Base-by-base conservation (phyloP, 2,113 vertebrate species). In the Trogon surrucura region DNA sequence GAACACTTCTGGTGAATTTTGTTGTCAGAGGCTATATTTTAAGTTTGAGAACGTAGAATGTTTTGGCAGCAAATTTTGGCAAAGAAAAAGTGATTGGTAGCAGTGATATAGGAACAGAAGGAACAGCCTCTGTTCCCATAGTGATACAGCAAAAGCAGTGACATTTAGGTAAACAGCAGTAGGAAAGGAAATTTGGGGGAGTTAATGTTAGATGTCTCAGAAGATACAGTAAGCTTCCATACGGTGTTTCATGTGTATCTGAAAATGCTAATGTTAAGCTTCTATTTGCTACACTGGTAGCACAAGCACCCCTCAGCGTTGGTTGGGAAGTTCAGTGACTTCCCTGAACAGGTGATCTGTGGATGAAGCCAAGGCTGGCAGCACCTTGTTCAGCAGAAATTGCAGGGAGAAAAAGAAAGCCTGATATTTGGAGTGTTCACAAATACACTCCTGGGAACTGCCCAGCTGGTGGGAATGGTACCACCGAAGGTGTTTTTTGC, bases 151-250 rank as follows among this genome's bases (percentile, higher is more conserved):
- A 89, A 71, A 94, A 95, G 74, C 93, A 79, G 69, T 93, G 92
- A 95, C 92, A 91, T 85, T 93, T 91, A 95, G 93, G 88, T 91
- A 93, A 95, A 95, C 85, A 86, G 72, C 85, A 94, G 88, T 85
- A 84, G 77, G 90, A 90, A 80, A 85, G 93, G 93, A 97, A 86
- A 84, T 94, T 96, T 81, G 96, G 91, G 58, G 96, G 96, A 93
- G 92, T 93, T 93, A 93, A 93, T 93, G 96, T 94, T 96, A 93
- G 91, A 89, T 95, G 93, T 94, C 92, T 96, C 92, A 82, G 89
- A 95, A 95, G 95, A 91, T 80, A 74, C 90, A 94, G 82, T 54
- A 41, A 75, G 91, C 83, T 95, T 89, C 88, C 88, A 92, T 80
- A 81, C 30, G 9, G 75, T 72, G n/a, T 75, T 89, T 92, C 25